Evolutionary conservation across 2,888 invertebrate species (phyloP).

Genomic region (Hofmannophila pseudospretella): DNA sequence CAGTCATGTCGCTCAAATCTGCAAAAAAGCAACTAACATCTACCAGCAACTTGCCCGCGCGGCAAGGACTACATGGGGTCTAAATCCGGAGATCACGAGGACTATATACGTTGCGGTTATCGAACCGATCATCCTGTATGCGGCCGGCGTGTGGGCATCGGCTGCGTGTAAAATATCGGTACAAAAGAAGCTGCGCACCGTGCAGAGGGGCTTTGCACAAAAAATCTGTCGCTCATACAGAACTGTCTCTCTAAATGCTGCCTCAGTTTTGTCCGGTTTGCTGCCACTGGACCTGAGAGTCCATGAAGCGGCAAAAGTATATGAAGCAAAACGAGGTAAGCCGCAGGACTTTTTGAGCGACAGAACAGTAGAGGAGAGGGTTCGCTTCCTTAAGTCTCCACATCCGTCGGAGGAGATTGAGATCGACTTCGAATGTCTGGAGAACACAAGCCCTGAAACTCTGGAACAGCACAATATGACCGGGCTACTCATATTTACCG

Average conservation of each 20-base stretch:
- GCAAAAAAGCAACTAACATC: background rate
- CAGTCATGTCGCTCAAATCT: background rate
- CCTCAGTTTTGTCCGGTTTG: background rate
- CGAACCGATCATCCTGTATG: background rate
- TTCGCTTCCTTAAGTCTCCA: background rate
- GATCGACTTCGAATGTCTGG: background rate
- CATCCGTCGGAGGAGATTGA: background rate
- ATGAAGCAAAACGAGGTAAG: slow-evolving; percentile 4
- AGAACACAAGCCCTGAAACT: too few relatives aligned
- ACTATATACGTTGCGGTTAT: slow-evolving; percentile 3
- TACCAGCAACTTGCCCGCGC: background rate
- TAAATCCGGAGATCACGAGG: slow-evolving; percentile 4
- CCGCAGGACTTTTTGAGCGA: background rate
- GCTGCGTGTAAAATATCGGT: background rate
- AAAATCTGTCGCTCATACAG: slow-evolving; percentile 10
- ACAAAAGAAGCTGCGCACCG: slow-evolving; percentile 1
- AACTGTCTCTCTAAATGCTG: slow-evolving; percentile 15
- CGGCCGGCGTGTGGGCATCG: background rate
- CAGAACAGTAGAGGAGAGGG: background rate
- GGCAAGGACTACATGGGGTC: background rate
- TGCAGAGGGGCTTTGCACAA: slow-evolving; percentile 13
- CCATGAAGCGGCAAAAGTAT: slow-evolving; percentile 6
- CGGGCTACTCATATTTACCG: background rate
- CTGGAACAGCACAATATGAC: background rate
- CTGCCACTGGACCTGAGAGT: slow-evolving; percentile 1